These are phyloP conservation scores for Stigmatopora argus DNA, from an alignment of 2,113 vertebrate species.

Conservation along the genomic window DNA sequence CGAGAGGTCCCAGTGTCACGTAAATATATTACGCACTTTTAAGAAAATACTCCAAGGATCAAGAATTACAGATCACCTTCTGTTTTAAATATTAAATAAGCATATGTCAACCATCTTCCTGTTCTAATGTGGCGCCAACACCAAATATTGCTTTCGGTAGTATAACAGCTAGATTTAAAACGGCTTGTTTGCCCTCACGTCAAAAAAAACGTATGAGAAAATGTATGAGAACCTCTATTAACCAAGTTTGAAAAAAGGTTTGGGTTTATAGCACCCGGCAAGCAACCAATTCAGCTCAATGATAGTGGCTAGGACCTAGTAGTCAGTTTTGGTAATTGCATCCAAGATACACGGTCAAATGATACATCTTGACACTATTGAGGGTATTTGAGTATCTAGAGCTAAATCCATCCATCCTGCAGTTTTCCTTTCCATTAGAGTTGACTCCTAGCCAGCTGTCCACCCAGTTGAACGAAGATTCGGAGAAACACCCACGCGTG, in stretches of 20 bases:
- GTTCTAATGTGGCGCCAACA: neutral
- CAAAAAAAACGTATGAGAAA: neutral
- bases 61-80: neutral
- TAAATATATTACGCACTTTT: neutral
- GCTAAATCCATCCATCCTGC: neutral
- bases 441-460: conserved; percentile 3
- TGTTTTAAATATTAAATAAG: neutral
- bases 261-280: neutral
- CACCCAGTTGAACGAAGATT: conserved; percentile 24
- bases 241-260: neutral
- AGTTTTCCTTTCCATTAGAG: neutral
- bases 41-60: neutral
- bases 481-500: conserved; percentile 52
- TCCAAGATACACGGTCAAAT: neutral
- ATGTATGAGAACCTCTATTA: neutral
- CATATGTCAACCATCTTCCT: neutral
- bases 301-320: neutral
- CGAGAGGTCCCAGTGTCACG: neutral
- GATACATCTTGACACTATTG: neutral
- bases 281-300: too few species aligned
- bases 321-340: neutral
- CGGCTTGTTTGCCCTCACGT: neutral
- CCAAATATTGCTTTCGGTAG: neutral
- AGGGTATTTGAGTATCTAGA: neutral
- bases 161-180: neutral